Evolutionary conservation across 2,888 invertebrate species (phyloP).

Genomic region (Lepidochitona cinerea): DNA sequence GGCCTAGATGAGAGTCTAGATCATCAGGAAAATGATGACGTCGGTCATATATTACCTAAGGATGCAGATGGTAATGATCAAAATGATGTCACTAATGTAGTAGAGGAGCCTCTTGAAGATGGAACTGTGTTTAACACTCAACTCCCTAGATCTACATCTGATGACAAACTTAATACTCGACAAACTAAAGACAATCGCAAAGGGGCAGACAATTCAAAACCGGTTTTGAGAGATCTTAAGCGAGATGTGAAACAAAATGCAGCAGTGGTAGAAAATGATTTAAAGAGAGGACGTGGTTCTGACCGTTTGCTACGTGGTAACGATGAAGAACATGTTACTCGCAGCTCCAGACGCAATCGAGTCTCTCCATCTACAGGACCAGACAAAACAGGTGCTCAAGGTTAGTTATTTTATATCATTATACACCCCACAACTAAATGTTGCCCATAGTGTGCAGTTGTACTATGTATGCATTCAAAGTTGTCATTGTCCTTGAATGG

Average conservation of each 20-base stretch:
- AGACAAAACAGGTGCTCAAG: conserved; percentile 11
- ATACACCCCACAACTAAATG: too few relatives aligned
- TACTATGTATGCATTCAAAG: too few relatives aligned
- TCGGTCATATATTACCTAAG: background rate
- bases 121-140: background rate
- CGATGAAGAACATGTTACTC: conserved; percentile 14
- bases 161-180: background rate
- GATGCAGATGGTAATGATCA: background rate
- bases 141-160: background rate
- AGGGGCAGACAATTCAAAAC: background rate
- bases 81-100: background rate
- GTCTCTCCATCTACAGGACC: conserved; percentile 33
- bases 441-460: too few relatives aligned
- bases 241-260: background rate
- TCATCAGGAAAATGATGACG: background rate
- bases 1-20: background rate
- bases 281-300: conserved; percentile 13
- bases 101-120: background rate
- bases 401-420: background rate
- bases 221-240: background rate
- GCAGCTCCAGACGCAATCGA: conserved; percentile 32
- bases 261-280: conserved; percentile 12
- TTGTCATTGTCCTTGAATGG: too few relatives aligned
- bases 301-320: background rate
- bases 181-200: background rate